Percentiles rank a stretch among this genome's conserved stretches.
phyloP scores from a whole-genome alignment of 2,113 vertebrate species.

The Megaceryle torquata region DNA sequence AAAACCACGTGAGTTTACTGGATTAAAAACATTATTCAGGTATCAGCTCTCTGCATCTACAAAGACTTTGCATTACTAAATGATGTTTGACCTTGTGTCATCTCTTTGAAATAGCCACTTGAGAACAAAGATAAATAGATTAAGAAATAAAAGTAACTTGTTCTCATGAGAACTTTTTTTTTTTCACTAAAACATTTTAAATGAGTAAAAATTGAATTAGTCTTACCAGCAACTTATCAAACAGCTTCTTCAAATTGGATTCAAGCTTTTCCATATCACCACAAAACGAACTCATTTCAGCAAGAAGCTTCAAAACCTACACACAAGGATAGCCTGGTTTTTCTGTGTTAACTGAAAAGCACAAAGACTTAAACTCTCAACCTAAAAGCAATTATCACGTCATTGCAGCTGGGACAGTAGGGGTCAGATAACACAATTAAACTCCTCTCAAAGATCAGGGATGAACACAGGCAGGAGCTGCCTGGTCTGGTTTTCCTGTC shows the following conservation, averaged over 20 bases:
- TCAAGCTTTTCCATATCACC: slow-evolving; percentile 99
- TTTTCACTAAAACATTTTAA: background rate
- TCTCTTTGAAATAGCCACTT: background rate
- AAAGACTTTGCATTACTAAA: background rate
- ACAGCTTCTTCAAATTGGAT: slow-evolving; percentile 93
- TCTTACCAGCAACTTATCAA: slow-evolving; percentile 95
- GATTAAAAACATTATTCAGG: background rate
- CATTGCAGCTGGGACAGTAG: background rate
- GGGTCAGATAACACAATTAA: background rate
- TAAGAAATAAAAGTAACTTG: background rate
- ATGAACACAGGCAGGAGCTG: background rate
- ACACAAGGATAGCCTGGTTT: background rate
- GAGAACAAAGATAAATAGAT: background rate
- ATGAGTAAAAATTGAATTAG: background rate
- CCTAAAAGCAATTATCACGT: background rate
- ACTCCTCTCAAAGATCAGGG: background rate
- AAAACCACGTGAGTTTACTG: background rate
- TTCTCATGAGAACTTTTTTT: background rate
- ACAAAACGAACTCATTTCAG: slow-evolving; percentile 98
- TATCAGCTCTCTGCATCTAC: background rate
- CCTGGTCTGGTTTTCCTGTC: background rate
- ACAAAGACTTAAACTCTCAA: background rate
- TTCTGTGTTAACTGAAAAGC: background rate
- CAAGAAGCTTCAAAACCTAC: slow-evolving; percentile 95
- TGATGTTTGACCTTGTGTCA: background rate